Conservation (phyloP, 2,888 invertebrate species). For the Nomada flava region DNA sequence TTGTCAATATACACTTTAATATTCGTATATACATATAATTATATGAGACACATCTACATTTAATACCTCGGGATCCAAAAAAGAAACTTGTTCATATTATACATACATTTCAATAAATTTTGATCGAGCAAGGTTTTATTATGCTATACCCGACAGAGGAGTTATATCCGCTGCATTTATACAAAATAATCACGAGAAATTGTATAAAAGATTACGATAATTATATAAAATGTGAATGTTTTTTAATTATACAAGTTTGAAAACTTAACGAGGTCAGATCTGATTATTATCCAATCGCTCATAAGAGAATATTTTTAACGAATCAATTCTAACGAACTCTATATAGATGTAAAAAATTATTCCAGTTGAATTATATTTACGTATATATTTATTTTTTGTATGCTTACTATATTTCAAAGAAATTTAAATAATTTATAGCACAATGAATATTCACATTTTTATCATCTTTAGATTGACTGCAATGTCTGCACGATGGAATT, state of each 20-base stretch:
- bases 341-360: conserved; percentile 6
- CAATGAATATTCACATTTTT: background rate
- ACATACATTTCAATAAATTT: conserved; percentile 10
- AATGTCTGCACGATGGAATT: background rate
- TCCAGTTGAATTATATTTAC: conserved; percentile 4
- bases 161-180: conserved; percentile 23
- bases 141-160: conserved; percentile 2
- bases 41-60: background rate
- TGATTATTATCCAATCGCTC: too few relatives aligned
- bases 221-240: background rate
- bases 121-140: conserved; percentile 25
- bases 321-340: background rate
- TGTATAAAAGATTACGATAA: background rate
- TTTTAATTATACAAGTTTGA: too few relatives aligned
- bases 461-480: background rate
- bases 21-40: conserved; percentile 4
- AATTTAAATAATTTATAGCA: background rate
- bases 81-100: background rate
- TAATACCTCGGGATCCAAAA: background rate
- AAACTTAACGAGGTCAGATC: too few relatives aligned
- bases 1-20: conserved; percentile 22
- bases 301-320: background rate
- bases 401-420: background rate
- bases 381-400: background rate
- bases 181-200: conserved; percentile 14